phyloP scores from a whole-genome alignment of 2,888 invertebrate species.

The Drosophila yooni region DNA sequence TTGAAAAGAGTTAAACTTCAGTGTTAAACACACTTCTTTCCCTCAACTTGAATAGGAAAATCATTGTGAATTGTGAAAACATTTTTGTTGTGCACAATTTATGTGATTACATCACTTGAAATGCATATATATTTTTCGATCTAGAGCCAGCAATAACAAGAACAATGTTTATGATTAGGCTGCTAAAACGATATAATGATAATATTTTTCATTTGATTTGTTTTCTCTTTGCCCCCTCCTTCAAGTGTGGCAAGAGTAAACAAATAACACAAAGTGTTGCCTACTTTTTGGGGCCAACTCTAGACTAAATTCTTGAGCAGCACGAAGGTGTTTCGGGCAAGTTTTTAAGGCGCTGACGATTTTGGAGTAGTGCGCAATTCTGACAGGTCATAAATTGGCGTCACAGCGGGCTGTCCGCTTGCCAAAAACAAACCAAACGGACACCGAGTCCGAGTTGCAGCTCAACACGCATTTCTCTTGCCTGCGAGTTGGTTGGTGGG shows the following conservation, averaged over 20 bases:
- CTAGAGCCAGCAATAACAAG: background rate
- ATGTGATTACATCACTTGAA: background rate
- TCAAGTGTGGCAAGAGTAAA: background rate
- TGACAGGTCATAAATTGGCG: constrained; percentile 75
- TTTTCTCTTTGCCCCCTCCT: background rate
- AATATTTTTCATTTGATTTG: background rate
- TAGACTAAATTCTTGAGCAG: constrained; percentile 21
- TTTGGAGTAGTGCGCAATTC: constrained; percentile 52
- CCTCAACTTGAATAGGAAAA: background rate
- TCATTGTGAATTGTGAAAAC: background rate
- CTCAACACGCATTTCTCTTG: constrained; percentile 2
- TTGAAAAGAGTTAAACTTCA: background rate
- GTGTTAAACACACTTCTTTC: background rate
- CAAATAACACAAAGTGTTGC: constrained; percentile 44
- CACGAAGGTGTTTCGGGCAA: constrained; percentile 25
- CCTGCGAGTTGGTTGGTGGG: background rate
- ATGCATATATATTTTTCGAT: background rate
- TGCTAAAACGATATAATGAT: background rate
- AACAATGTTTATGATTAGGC: background rate
- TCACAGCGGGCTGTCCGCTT: constrained; percentile 35
- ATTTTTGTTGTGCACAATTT: background rate
- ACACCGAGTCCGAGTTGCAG: background rate
- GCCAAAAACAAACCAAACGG: constrained; percentile 8
- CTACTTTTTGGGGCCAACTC: constrained; percentile 43
- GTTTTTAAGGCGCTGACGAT: constrained; percentile 38